A percentile compares a stretch with the other conserved stretches of the same genome.
Evolutionary conservation across 2,888 invertebrate genomes (phyloP).

Genomic region (Tipula helvola): DNA sequence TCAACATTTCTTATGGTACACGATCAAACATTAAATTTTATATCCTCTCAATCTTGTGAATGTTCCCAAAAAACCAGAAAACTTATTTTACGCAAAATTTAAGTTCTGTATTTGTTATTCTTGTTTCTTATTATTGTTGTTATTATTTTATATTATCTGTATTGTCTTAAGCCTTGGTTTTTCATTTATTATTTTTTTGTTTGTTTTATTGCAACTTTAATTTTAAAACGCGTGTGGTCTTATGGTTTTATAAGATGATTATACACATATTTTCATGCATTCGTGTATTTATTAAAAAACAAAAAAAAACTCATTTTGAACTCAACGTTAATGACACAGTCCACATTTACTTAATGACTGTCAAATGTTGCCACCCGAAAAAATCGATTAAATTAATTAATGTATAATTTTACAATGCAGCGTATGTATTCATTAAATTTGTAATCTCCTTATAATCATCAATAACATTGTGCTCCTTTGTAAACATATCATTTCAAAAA

Average conservation of each 20-base stretch:
- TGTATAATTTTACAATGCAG: background rate
- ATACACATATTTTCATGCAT: background rate
- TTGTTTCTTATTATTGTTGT: background rate
- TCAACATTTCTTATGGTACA: background rate
- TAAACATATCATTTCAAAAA: no score
- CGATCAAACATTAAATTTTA: background rate
- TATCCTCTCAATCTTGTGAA: background rate
- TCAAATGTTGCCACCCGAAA: background rate
- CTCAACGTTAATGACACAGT: background rate
- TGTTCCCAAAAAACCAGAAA: background rate
- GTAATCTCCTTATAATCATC: no score
- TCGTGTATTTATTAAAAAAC: background rate
- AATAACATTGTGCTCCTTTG: no score
- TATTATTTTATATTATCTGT: background rate
- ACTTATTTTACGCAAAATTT: background rate
- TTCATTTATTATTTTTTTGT: no score
- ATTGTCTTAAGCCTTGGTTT: background rate
- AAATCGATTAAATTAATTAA: background rate
- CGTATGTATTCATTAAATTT: no score
- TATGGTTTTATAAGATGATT: background rate
- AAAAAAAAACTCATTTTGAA: background rate
- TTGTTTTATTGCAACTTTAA: background rate
- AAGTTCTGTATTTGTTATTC: background rate
- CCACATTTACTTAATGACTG: background rate
- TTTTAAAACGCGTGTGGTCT: background rate